Percentiles rank a stretch among this genome's conserved stretches.
phyloP scores from a whole-genome alignment of 2,113 vertebrate species.

The Solea solea region DNA sequence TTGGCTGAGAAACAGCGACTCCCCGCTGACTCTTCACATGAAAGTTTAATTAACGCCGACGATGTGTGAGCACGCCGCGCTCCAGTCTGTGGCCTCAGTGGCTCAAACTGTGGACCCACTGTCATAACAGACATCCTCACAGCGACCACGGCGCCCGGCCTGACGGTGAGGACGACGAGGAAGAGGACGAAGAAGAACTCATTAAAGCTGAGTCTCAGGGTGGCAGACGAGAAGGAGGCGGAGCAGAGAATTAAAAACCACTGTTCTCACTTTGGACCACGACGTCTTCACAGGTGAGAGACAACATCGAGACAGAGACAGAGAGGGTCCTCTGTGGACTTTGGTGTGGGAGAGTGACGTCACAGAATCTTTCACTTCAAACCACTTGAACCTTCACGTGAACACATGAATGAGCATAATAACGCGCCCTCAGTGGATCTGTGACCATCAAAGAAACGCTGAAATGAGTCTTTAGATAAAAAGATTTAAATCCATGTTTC shows the following conservation, averaged over 20 bases:
- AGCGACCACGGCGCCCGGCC: not conserved
- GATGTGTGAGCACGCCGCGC: constrained; percentile 40
- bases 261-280: not conserved
- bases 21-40: constrained; percentile 60
- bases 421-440: too few species aligned
- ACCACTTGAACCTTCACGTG: too few species aligned
- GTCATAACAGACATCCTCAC: constrained; percentile 62
- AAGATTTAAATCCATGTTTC: too few species aligned
- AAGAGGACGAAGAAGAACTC: constrained; percentile 48
- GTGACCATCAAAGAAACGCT: too few species aligned
- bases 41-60: constrained; percentile 73
- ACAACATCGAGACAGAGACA: too few species aligned
- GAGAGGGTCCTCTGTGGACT: too few species aligned
- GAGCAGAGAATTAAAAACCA: constrained; percentile 36
- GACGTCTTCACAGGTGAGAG: not conserved
- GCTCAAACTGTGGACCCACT: constrained; percentile 34
- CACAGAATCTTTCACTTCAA: too few species aligned
- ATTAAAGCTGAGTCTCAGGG: constrained; percentile 50
- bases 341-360: too few species aligned
- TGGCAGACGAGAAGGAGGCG: constrained; percentile 13
- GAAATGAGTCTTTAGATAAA: too few species aligned
- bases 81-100: constrained; percentile 50
- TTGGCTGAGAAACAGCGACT: constrained; percentile 37
- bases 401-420: too few species aligned
- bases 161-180: constrained; percentile 30